A percentile compares a stretch with the other conserved stretches of the same genome.
These are phyloP conservation scores for Biston betularia DNA, from an alignment of 2,888 invertebrate species.

Conservation along the genomic window DNA sequence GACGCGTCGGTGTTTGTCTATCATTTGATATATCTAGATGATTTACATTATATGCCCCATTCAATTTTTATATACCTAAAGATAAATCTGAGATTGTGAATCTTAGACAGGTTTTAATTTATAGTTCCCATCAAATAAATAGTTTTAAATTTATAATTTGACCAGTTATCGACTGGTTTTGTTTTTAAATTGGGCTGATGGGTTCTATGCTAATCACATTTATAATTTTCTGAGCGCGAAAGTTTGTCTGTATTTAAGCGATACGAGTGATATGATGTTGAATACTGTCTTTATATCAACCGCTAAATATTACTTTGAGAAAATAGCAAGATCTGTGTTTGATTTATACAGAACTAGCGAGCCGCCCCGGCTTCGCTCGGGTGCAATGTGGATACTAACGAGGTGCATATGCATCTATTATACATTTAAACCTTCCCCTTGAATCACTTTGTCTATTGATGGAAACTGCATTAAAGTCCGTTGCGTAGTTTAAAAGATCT, in stretches of 20 bases:
- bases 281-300: too few relatives aligned
- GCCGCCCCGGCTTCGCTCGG: too few relatives aligned
- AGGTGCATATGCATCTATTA: too few relatives aligned
- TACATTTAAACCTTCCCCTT: too few relatives aligned
- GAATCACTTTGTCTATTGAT: too few relatives aligned
- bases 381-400: too few relatives aligned
- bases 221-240: neutral
- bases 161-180: conserved; percentile 22
- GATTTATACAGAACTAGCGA: too few relatives aligned
- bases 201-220: conserved; percentile 13
- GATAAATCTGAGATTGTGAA: conserved; percentile 10
- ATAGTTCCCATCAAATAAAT: conserved; percentile 23
- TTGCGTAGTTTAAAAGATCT: too few relatives aligned
- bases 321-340: too few relatives aligned
- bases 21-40: neutral
- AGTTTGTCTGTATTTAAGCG: neutral
- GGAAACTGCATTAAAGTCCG: too few relatives aligned
- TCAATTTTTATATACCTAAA: neutral
- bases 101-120: conserved; percentile 30
- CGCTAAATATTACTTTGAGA: too few relatives aligned
- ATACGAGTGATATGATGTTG: too few relatives aligned
- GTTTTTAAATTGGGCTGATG: conserved; percentile 25
- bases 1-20: neutral
- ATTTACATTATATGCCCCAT: conserved; percentile 8
- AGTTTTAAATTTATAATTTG: conserved; percentile 14